Percentiles rank a stretch among this genome's conserved stretches.
Evolutionary conservation across 2,888 invertebrate species (phyloP).

Genomic region (Pilophorus perplexus): DNA sequence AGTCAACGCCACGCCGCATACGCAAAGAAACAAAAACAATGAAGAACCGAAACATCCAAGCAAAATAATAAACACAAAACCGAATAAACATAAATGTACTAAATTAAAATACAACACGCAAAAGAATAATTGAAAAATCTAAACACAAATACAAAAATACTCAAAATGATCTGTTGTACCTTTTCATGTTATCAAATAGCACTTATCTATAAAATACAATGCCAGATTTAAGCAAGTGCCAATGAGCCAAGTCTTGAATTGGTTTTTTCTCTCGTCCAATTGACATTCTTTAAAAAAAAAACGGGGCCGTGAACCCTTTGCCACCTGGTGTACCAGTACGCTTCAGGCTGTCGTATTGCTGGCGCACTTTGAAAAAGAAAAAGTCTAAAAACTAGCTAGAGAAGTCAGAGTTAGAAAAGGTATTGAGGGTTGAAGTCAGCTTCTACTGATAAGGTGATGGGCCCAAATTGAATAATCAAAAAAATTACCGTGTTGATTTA

Average conservation of each 20-base stretch:
- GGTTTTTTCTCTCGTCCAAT: conserved; percentile 41
- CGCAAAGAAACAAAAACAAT: background rate
- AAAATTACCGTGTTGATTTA: no score
- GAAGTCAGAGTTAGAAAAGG: no score
- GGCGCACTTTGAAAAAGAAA: conserved; percentile 27
- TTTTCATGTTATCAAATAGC: conserved; percentile 42
- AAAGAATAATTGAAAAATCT: background rate
- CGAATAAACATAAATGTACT: conserved; percentile 1
- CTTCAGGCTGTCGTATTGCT: conserved; percentile 44
- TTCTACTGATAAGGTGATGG: no score
- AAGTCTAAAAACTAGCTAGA: no score
- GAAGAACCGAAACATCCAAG: background rate
- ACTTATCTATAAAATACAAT: conserved; percentile 43
- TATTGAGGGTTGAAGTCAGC: no score
- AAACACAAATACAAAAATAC: conserved; percentile 35
- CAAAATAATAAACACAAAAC: conserved; percentile 13
- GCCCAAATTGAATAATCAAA: no score
- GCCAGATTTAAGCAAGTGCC: conserved; percentile 46
- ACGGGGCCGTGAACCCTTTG: conserved; percentile 45
- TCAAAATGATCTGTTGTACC: conserved; percentile 46
- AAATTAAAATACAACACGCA: conserved; percentile 29
- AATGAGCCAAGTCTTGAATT: conserved; percentile 46
- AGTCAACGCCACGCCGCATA: background rate
- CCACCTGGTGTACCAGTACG: conserved; percentile 44
- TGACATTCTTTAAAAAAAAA: conserved; percentile 41